Evolutionary conservation across 2,888 invertebrate species (phyloP), one percentile per base, ranked within the genome.

Genomic region (Acanthoscelides obtectus): DNA sequence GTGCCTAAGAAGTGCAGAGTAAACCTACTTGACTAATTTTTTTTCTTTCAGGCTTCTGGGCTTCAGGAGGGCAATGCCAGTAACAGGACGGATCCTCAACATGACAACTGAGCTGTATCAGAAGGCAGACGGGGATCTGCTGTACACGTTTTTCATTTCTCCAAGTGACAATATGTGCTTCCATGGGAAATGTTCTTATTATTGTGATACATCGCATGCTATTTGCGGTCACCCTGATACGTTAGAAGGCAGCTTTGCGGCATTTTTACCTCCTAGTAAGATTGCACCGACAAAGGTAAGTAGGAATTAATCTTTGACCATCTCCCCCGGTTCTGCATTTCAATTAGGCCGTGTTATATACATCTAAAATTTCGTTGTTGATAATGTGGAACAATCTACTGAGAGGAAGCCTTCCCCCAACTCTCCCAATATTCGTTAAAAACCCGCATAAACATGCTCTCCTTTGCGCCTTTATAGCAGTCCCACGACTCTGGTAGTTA

Each of bases 31-130:
- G n/a, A n/a, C n/a, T n/a, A n/a, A n/a, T 25, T 64, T 20, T 66
- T 72, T 72, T 76, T 70, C 64, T 80, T 87, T 68, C 88, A 98
- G 98, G 87, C 87, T 98, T 79, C 87, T 99, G 76, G 98, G 96
- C 68, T 99, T 97, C 87, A 92, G 97, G 67, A 91, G 98, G 77
- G 96, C 98, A 12, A 98, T 99, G 90, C 99, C 99, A 22, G 97
- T 97, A 66, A 93, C 94, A 68, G 99, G 99, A 22, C 90, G 99
- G 75, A 88, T 93, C 71, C 87, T 99, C 77, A 99, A 99, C 88
- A 95, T 99, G 88, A 98, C 98, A 45, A 92, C 93, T 27, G 98
- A 99, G 86, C 91, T 96, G 83, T 96, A 96, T 87, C 93, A 95
- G 84, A 91, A 97, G 81, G 96, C 98, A 66, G 97, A 98, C 82